phyloP scores from a whole-genome alignment of 2,797 vertebrate genomes.

The Crocidura indochinensis region DNA sequence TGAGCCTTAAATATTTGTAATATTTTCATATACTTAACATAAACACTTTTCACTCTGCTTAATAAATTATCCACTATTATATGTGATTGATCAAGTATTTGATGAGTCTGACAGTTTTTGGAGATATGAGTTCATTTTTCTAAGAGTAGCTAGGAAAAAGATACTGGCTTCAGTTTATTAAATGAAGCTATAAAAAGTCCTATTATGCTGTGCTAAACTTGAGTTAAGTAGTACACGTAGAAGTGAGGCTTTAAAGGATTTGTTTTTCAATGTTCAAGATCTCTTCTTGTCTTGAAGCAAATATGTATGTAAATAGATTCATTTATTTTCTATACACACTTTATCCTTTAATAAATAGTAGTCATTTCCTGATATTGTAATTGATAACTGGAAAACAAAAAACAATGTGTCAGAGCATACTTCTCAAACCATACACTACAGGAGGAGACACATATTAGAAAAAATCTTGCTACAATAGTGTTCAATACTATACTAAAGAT shows the following conservation, averaged over 20 bases:
- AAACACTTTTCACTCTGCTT: slow-evolving; percentile 9
- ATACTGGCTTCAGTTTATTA: slow-evolving; percentile 31
- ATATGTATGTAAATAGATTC: not conserved
- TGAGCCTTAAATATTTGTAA: slow-evolving; percentile 45
- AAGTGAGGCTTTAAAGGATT: slow-evolving; percentile 7
- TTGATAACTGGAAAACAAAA: slow-evolving; percentile 11
- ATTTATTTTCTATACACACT: slow-evolving; percentile 27
- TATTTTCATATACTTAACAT: not conserved
- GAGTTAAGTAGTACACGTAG: not conserved
- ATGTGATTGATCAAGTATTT: slow-evolving; percentile 46
- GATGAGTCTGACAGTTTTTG: slow-evolving; percentile 27
- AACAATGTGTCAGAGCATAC: not conserved
- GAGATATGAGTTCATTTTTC: slow-evolving; percentile 45
- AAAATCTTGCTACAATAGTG: not conserved
- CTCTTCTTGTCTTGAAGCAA: not conserved
- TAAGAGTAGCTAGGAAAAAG: not conserved
- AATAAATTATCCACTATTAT: not conserved
- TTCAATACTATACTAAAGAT: not conserved
- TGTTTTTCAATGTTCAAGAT: not conserved
- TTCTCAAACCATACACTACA: not conserved
- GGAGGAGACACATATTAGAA: slow-evolving; percentile 44
- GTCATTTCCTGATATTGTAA: not conserved
- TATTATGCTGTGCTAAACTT: slow-evolving; percentile 2
- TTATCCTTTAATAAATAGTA: slow-evolving; percentile 32
- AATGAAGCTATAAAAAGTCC: not conserved